Percentiles rank a stretch among this genome's conserved stretches.
phyloP scores from a whole-genome alignment of 2,888 invertebrate species.

The Rhogogaster chlorosoma region DNA sequence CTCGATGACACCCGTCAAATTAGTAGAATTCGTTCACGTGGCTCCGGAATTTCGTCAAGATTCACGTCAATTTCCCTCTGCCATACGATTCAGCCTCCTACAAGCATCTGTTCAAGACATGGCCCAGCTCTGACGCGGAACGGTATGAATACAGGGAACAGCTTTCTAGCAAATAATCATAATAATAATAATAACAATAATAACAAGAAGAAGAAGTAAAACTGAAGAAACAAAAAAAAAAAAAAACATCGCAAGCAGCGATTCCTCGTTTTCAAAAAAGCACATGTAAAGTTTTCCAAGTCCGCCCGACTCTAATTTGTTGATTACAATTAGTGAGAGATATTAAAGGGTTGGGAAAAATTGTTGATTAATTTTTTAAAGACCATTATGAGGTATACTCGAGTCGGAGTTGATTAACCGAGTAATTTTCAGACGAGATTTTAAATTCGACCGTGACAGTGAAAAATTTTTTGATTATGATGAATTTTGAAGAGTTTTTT shows the following conservation, averaged over 20 bases:
- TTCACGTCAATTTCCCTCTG: slow-evolving; percentile 11
- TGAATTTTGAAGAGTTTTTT: background rate
- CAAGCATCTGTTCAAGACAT: slow-evolving; percentile 4
- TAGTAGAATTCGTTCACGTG: background rate
- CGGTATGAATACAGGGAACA: background rate
- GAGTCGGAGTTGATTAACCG: background rate
- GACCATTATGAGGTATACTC: background rate
- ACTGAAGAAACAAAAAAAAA: too few relatives aligned
- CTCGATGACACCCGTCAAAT: slow-evolving; percentile 31
- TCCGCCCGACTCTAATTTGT: background rate
- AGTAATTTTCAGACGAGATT: background rate
- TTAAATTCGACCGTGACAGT: background rate
- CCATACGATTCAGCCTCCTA: background rate
- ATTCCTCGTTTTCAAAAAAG: background rate
- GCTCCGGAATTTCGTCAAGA: background rate
- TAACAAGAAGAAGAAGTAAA: background rate
- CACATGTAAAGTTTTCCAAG: background rate
- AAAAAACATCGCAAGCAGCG: background rate
- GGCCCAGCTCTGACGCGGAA: background rate
- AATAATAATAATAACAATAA: background rate
- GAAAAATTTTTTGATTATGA: background rate
- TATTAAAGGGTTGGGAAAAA: background rate
- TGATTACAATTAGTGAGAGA: background rate
- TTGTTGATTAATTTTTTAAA: background rate
- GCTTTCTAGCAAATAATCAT: background rate